Evolutionary conservation across 2,797 vertebrate species (phyloP).

Genomic region (Thamnophis elegans): DNA sequence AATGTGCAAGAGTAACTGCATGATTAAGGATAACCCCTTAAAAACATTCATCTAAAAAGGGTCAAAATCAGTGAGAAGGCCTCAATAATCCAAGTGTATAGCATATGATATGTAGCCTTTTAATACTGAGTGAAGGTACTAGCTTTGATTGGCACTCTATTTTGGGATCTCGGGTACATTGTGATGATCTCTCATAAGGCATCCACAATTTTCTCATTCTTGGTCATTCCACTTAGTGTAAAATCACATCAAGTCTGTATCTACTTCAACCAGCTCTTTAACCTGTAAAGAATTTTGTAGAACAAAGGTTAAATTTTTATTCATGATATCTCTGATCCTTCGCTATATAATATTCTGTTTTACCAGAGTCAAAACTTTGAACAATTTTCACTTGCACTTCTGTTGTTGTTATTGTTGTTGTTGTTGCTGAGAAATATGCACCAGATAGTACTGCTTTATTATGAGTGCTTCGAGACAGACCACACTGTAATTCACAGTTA

Average conservation of each 20-base stretch:
- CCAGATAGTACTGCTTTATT: neutral
- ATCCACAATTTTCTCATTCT: neutral
- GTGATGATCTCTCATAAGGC: neutral
- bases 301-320: neutral
- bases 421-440: neutral
- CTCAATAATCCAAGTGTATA: neutral
- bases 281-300: neutral
- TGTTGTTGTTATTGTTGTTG: neutral
- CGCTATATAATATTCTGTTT: neutral
- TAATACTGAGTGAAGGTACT: neutral
- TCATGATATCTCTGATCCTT: neutral
- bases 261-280: neutral
- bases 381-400: neutral
- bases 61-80: neutral
- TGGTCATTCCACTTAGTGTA: neutral
- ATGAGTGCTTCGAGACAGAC: neutral
- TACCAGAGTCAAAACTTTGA: neutral
- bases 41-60: neutral
- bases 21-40: neutral
- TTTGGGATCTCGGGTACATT: neutral
- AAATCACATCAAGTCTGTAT: neutral
- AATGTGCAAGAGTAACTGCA: neutral
- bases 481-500: slow-evolving; percentile 1
- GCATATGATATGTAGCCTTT: neutral
- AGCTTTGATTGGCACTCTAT: neutral